Base-by-base conservation (phyloP, 2,888 invertebrate genomes). In the Hypolimnas misippus region DNA sequence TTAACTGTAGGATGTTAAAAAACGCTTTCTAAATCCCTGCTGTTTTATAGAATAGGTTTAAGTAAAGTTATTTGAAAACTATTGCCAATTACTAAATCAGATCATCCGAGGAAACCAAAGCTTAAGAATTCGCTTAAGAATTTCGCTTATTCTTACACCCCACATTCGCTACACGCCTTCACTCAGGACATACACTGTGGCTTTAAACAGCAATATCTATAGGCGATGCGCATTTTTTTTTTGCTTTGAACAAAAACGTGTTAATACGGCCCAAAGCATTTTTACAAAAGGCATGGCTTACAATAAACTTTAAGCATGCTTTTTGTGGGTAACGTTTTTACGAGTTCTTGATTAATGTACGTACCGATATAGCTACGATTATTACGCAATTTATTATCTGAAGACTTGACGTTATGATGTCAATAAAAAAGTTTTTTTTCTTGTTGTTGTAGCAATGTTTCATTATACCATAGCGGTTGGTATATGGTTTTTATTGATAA, bases 401-500 rank as follows among this genome's bases (percentile, higher is more conserved):
- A 40, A 40, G 40, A 40, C 40, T 40, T 40, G 40, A 40, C 40
- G 16, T 40, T 40, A 40, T 14, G 16, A 40, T 40, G 40, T 7
- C 16, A 40, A 40, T 40, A 40, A 40, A 40, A 40, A 40, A 0
- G 14, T 40, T 40, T 40, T 40, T 14, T 7, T 7, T 40, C n/a
- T n/a, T n/a, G n/a, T 40, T 14, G 14, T 14, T 40, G 16, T 40
- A n/a, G 35, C 10, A 8, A 3, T n/a, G 3, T 35, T 35, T n/a
- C n/a, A n/a, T n/a, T n/a, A n/a, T n/a, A n/a, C n/a, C n/a, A n/a
- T n/a, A n/a, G n/a, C n/a, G n/a, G n/a, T n/a, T n/a, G n/a, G n/a
- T n/a, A n/a, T n/a, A n/a, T n/a, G n/a, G n/a, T n/a, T n/a, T n/a
- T n/a, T n/a, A n/a, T n/a, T n/a, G n/a, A n/a, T n/a, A n/a, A n/a